phyloP scores from a whole-genome alignment of 64 coral and sea anemone species.

The Dendrophyllia cribrosa region DNA sequence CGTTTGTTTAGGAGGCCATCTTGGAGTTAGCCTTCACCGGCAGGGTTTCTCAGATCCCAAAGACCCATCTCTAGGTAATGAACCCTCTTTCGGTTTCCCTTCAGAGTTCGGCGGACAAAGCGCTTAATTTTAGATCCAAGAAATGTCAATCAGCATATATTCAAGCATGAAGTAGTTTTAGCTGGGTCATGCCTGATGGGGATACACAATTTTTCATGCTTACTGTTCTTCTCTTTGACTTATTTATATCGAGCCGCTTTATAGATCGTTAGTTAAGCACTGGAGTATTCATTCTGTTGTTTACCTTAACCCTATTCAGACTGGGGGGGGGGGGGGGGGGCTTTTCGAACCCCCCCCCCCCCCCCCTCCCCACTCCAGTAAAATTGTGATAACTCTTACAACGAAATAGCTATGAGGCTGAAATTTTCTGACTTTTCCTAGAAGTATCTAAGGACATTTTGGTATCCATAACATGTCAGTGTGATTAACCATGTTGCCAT shows the following conservation, averaged over 20 bases:
- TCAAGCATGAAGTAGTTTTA: slow-evolving; percentile 56
- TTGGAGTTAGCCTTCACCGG: slow-evolving; percentile 4
- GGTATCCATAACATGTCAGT: no score
- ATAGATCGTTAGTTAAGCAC: slow-evolving; percentile 61
- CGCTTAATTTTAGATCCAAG: slow-evolving; percentile 37
- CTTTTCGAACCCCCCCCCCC: no score
- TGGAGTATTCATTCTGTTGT: slow-evolving; percentile 69
- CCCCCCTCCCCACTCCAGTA: no score
- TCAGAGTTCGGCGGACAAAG: slow-evolving; percentile 24
- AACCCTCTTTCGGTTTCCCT: slow-evolving; percentile 56
- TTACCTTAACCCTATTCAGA: no score
- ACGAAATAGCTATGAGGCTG: no score
- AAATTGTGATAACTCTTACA: no score
- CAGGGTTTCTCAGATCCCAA: slow-evolving; percentile 1
- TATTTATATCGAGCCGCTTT: slow-evolving; percentile 60
- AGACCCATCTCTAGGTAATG: slow-evolving; percentile 12
- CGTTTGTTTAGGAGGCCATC: slow-evolving; percentile 24
- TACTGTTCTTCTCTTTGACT: slow-evolving; percentile 62
- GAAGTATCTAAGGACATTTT: no score
- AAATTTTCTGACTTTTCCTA: no score
- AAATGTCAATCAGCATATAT: slow-evolving; percentile 20
- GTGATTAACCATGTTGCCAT: no score
- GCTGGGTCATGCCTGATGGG: slow-evolving; percentile 18
- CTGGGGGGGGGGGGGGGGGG: no score
- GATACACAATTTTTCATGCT: slow-evolving; percentile 25